Percentiles rank a stretch among this genome's conserved stretches.
phyloP scores from a whole-genome alignment of 2,888 invertebrate species.

The Electrophaes corylata region DNA sequence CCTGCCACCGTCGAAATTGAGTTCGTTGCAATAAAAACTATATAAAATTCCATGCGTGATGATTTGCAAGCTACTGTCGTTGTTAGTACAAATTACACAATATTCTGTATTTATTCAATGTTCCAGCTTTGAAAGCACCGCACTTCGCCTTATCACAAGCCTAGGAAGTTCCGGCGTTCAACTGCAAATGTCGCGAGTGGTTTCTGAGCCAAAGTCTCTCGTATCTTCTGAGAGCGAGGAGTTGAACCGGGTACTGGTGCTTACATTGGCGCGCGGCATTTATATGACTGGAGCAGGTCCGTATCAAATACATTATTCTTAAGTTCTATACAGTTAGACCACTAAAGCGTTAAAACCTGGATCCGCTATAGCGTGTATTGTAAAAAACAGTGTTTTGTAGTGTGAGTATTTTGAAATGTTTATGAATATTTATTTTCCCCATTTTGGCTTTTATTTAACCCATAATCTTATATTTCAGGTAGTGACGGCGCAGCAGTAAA shows the following conservation, averaged over 20 bases:
- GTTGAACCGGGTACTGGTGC: conserved; percentile 95
- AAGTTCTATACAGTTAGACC: too few species aligned
- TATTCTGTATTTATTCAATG: background rate
- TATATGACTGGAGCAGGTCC: conserved; percentile 93
- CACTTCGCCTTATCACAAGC: conserved; percentile 93
- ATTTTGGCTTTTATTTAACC: background rate
- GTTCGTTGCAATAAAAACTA: too few species aligned
- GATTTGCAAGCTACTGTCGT: too few species aligned
- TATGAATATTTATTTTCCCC: too few species aligned
- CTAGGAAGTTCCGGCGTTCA: conserved; percentile 98
- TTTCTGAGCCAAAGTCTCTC: conserved; percentile 95
- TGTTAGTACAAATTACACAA: too few species aligned
- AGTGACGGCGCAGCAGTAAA: conserved; percentile 92
- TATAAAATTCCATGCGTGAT: too few species aligned
- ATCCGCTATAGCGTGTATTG: too few species aligned
- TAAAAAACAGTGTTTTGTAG: too few species aligned
- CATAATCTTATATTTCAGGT: conserved; percentile 50
- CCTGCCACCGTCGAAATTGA: too few species aligned
- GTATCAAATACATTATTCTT: conserved; percentile 16
- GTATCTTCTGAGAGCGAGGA: conserved; percentile 98
- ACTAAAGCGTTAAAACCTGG: too few species aligned
- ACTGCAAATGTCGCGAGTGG: conserved; percentile 94
- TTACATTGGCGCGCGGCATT: conserved; percentile 96
- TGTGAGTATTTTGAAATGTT: too few species aligned
- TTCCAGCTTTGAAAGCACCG: conserved; percentile 93